A percentile compares a stretch with the other conserved stretches of the same genome.
Evolutionary conservation across 2,888 invertebrate species (phyloP).

Genomic region (Artemia sp.): DNA sequence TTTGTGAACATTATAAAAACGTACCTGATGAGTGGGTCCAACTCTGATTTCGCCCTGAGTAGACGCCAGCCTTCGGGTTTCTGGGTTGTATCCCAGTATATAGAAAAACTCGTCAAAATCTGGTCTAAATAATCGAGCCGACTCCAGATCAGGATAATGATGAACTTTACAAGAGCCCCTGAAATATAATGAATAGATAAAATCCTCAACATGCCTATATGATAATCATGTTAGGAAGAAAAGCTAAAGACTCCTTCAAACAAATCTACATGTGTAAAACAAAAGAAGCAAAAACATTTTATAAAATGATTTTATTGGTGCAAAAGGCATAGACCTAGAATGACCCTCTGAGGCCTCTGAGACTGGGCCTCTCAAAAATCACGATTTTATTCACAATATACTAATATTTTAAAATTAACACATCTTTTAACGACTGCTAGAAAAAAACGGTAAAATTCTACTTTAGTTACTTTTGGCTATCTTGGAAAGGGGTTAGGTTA

Average conservation of each 20-base stretch:
- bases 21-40: slow-evolving; percentile 41
- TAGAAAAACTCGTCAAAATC: slow-evolving; percentile 38
- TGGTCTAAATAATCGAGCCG: slow-evolving; percentile 34
- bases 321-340: no score
- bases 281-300: background rate
- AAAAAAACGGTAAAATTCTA: no score
- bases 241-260: background rate
- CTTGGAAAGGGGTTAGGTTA: no score
- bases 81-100: slow-evolving; percentile 39
- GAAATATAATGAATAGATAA: slow-evolving; percentile 25
- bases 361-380: no score
- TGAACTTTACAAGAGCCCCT: slow-evolving; percentile 39
- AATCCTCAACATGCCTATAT: background rate
- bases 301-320: background rate
- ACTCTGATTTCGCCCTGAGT: slow-evolving; percentile 43
- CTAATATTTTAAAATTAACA: no score
- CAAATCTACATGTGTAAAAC: background rate
- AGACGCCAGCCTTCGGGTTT: slow-evolving; percentile 39
- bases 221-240: background rate
- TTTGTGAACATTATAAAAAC: background rate
- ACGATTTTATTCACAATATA: no score
- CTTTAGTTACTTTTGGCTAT: no score
- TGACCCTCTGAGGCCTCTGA: no score
- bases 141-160: slow-evolving; percentile 37
- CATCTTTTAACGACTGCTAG: no score